Base-by-base conservation (phyloP, 2,113 vertebrate genomes). In the Boleophthalmus pectinirostris region DNA sequence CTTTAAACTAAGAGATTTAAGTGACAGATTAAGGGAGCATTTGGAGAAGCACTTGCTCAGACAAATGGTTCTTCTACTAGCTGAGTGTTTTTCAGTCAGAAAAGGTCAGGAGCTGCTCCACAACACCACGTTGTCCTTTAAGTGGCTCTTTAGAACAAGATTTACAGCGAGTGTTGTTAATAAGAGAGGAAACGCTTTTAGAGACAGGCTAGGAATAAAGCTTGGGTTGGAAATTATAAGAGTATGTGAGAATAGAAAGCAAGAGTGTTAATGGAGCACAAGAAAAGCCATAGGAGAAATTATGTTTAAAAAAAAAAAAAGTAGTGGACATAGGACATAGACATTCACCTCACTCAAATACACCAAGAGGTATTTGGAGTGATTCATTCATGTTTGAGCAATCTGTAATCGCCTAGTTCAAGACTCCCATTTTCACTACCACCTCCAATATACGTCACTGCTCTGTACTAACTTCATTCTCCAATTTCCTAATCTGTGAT, bases 61-160 rank as follows among this genome's bases (percentile, higher is more conserved):
- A 25, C 33, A 29, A 21, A 73, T 45, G 18, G 38, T 45, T 6
- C 43, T 53, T 66, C 29, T n/a, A 18, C 23, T 29, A 14, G 57
- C 43, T 10, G 38, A 66, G 69, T 51, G 61, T 53, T 20, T 53
- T 56, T 23, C 15, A 45, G 29, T 65, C 63, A 11, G 5, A 46
- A 66, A 81, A 84, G 69, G 82, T 70, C 72, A 70, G 53, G 0
- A 16, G 65, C 56, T 69, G 35, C 8, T 11, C 23, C 64, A 45
- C 43, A 49, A 68, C 69, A 72, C 46, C 23, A n/a, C 21, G n/a
- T 64, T 49, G 46, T 66, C n/a, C 65, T 56, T 84, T 47, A 46
- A 47, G 25, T 9, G 18, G 60, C 73, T 73, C 54, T 12, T 61
- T 20, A 38, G 24, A 1, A 25, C 20, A 45, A 68, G 68, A 78